Evolutionary conservation across 2,888 invertebrate species (phyloP), one percentile per base, ranked within the genome.

Genomic region (Lagria hirta): DNA sequence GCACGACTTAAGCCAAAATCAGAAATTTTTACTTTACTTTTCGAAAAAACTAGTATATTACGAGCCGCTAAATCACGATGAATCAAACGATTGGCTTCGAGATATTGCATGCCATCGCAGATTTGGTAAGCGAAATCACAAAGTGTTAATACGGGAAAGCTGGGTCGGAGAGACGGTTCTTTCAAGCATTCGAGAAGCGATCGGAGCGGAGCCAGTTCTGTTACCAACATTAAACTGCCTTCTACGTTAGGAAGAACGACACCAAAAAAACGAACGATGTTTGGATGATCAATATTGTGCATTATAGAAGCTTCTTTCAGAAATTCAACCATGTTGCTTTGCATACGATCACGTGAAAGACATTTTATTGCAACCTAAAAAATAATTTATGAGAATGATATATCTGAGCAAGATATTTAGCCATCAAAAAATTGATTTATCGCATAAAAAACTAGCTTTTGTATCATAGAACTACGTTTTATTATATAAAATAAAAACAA

Each of bases 301-400:
- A 99, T 97, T 52, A 97, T 94, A 6, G 93, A 93, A 0, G 98
- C 98, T 73, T 99, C 98, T 71, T 97, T 97, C 32, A 98, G 76
- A 74, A 98, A 97, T 71, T 97, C 96, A 51, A 94, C 88, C 1
- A 95, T 93, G 71, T 95, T 95, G 55, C 92, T 91, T 60, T 95
- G 91, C 88, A 99, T 90, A 43, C 93, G 81, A 66, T 97, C 96
- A 50, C 93, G 83, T 24, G 91, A 91, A 40, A 99, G 75, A 69
- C 96, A 95, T 76, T 99, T 99, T 56, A 99, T 92, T 8, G 97
- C 97, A 43, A 97, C 97, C 88, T 91, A 20, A 21, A 17, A 32
- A 17, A 10, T 23, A 4, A 15, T 12, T 12, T 7, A 10, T 14
- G 11, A 2, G 14, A 17, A n/a, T n/a, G n/a, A n/a, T n/a, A n/a